Base-by-base conservation (phyloP, 2,113 vertebrate genomes). In the Eretmochelys imbricata region DNA sequence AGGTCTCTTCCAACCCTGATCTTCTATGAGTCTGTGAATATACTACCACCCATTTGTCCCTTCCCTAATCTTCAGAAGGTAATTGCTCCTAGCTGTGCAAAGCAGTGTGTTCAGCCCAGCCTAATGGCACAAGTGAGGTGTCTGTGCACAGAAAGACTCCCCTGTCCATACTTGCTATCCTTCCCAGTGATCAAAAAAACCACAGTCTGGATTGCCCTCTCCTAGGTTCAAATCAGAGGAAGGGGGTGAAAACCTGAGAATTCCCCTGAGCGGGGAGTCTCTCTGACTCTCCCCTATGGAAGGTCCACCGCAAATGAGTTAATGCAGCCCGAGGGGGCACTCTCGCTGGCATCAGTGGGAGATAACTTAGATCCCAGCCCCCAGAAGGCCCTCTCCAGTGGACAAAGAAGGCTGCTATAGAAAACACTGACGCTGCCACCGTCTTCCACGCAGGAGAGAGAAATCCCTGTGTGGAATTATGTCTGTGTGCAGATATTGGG, bases 321-420 rank as follows among this genome's bases (percentile, higher is more conserved):
- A 48, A 53, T 75, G 51, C 46, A 54, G 2, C 53, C 13, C 75
- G 24, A 0, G 1, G 4, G 7, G 31, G 84, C 9, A 75, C 35
- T 29, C 20, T 17, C 46, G 17, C 0, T 0, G 0, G 75, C 1
- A 31, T 78, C 50, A 0, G 0, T 29, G 55, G 0, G 1, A 50
- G 72, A 0, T 0, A 25, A 29, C 0, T 3, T 19, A 54, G 75
- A 3, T 17, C 50, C 8, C 1, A 7, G 24, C 3, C 25, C 51
- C 11, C 62, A 31, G 17, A 24, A 19, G 25, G 8, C 38, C 53
- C 12, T 8, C 10, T 20, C 42, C 72, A 75, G 38, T 22, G 38
- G 24, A 76, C 72, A 46, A 76, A 42, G 38, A 46, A 25, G 22
- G 79, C 51, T 49, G 42, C 84, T 38, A 42, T 17, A 80, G 89